Evolutionary conservation across 2,888 invertebrate genomes (phyloP), one percentile per base, ranked within the genome.

Genomic region (Chydorus sphaericus): DNA sequence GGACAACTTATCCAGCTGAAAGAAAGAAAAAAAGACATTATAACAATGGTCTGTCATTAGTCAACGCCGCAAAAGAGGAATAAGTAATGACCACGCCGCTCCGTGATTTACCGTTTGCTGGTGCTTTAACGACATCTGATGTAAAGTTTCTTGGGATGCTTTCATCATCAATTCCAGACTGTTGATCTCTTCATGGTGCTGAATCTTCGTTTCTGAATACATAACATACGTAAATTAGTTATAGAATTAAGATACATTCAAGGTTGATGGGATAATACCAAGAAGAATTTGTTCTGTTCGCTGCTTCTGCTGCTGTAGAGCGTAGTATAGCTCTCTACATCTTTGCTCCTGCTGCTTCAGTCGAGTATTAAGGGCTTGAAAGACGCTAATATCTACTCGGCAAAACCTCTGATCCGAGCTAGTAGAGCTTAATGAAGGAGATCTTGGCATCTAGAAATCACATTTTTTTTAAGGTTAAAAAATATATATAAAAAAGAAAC

Each of bases 1-100:
- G 37, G 81, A 77, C 57, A 87, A 73, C 61, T 82, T 80, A 65
- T 84, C 81, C 55, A 76, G 71, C 71, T 82, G 74, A 23, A 62
- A 63, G 57, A n/a, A n/a, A n/a, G n/a, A n/a, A n/a, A n/a, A n/a
- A n/a, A n/a, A n/a, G n/a, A n/a, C n/a, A n/a, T n/a, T n/a, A n/a
- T n/a, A n/a, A n/a, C n/a, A n/a, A n/a, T n/a, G 31, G n/a, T 16
- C 16, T 48, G 23, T 49, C 11, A 36, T 53, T 23, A 18, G 52
- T 48, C 23, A 52, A n/a, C n/a, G 51, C 37, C 14, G 38, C 33
- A 48, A 53, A 28, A 50, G 51, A 31, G 51, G 31, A 29, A 18
- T 49, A 16, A 30, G 44, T 10, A 58, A 33, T 51, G 31, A 38
- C n/a, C 48, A 53, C 10, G 23, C 1, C 38, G 23, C 7, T 18